Evolutionary conservation across 2,888 invertebrate genomes (phyloP).

Genomic region (Pyrrhia umbra): DNA sequence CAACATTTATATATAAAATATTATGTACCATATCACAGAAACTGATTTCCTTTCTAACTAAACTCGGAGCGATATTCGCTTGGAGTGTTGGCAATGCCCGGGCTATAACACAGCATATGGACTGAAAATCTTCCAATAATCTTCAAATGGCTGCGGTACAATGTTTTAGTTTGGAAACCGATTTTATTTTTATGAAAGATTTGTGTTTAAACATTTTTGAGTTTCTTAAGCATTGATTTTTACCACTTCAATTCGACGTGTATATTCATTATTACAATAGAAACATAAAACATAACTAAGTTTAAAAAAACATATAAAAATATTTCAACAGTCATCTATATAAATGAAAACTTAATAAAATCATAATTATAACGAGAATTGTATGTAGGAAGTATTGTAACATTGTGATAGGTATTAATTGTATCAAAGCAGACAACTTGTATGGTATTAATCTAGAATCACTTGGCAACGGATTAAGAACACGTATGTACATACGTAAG

Average conservation of each 20-base stretch:
- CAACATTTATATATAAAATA: slow-evolving; percentile 22
- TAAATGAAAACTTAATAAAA: too few species aligned
- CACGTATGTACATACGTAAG: slow-evolving; percentile 19
- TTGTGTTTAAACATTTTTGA: neutral
- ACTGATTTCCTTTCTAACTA: slow-evolving; percentile 57
- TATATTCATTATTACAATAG: too few species aligned
- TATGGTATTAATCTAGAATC: slow-evolving; percentile 67
- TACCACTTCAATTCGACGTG: too few species aligned
- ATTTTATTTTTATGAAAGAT: slow-evolving; percentile 8
- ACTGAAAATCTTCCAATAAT: slow-evolving; percentile 53
- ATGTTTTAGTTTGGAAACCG: slow-evolving; percentile 8
- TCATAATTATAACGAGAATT: too few species aligned
- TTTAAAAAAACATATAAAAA: too few species aligned
- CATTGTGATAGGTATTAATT: too few species aligned
- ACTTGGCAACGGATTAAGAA: slow-evolving; percentile 64
- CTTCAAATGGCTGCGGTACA: slow-evolving; percentile 17
- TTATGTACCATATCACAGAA: slow-evolving; percentile 40
- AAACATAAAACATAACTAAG: too few species aligned
- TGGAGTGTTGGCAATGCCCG: slow-evolving; percentile 44
- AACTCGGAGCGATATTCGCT: slow-evolving; percentile 40
- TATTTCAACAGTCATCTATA: too few species aligned
- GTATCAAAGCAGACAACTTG: slow-evolving; percentile 31
- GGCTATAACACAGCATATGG: slow-evolving; percentile 43
- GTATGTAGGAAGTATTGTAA: too few species aligned
- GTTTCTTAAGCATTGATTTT: neutral